Evolutionary conservation across 2,888 invertebrate genomes (phyloP).

Genomic region (Cryptus armator): DNA sequence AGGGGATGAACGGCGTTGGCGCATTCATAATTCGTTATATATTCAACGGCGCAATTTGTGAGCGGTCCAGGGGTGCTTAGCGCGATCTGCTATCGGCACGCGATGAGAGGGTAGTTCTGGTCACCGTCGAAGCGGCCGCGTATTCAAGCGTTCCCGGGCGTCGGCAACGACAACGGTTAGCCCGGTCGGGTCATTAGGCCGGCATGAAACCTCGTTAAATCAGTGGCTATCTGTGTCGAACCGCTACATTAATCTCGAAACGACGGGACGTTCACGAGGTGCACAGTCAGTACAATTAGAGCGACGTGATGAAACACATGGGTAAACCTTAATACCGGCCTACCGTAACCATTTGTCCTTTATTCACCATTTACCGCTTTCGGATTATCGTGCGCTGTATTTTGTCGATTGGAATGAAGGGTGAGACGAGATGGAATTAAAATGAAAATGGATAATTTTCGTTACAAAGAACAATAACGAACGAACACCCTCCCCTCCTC

Average conservation of each 20-base stretch:
- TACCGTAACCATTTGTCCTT: background rate
- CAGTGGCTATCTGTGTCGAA: conserved; percentile 55
- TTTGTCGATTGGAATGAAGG: background rate
- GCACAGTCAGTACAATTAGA: conserved; percentile 25
- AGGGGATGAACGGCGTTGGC: background rate
- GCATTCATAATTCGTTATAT: conserved; percentile 45
- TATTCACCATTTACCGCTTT: background rate
- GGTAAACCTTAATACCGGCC: conserved; percentile 15
- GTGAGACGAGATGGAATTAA: background rate
- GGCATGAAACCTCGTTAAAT: conserved; percentile 56
- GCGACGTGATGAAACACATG: conserved; percentile 26
- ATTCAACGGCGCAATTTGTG: conserved; percentile 46
- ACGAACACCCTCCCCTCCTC: background rate
- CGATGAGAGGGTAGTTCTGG: background rate
- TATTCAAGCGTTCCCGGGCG: conserved; percentile 25
- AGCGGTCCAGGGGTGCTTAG: conserved; percentile 44
- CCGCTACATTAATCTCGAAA: conserved; percentile 39
- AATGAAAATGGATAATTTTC: background rate
- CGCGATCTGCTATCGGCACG: conserved; percentile 20
- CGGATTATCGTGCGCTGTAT: background rate
- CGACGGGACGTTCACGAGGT: conserved; percentile 16
- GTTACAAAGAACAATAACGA: background rate
- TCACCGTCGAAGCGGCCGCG: conserved; percentile 6
- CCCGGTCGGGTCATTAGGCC: conserved; percentile 36
- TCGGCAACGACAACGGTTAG: conserved; percentile 21